Conservation (phyloP, 2,797 vertebrate species). For the Pyrocephalus nanus region DNA sequence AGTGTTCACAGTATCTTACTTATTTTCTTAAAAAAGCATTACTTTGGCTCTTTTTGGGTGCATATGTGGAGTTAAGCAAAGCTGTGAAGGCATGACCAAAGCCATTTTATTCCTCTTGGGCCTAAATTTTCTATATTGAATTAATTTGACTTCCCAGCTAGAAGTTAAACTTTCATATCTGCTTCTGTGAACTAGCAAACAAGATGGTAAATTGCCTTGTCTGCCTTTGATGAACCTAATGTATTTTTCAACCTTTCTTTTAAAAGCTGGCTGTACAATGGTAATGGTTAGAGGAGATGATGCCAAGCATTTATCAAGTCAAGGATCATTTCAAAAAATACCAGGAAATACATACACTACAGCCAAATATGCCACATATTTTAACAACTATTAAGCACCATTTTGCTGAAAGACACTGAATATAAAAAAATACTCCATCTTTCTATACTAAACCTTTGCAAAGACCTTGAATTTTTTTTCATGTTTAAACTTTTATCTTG, state of each 20-base stretch:
- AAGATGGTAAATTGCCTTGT: background rate
- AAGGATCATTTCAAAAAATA: background rate
- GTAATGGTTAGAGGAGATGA: background rate
- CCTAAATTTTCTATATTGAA: background rate
- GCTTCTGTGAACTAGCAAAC: background rate
- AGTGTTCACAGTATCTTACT: background rate
- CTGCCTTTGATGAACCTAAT: background rate
- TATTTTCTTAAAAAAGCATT: too few species aligned
- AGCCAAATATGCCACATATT: background rate
- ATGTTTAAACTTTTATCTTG: background rate
- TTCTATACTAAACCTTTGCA: background rate
- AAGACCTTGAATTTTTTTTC: background rate
- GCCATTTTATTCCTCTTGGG: background rate
- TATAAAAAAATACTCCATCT: background rate
- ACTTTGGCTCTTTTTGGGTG: background rate
- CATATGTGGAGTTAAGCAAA: background rate
- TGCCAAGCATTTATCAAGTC: background rate
- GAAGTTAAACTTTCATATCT: background rate
- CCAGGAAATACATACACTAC: background rate
- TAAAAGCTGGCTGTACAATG: background rate
- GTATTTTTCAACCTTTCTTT: slow-evolving; percentile 1
- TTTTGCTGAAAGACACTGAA: background rate
- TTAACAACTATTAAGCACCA: background rate
- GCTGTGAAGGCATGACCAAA: background rate
- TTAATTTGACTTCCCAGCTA: background rate